Percentiles rank a stretch among this genome's conserved stretches.
phyloP scores from a whole-genome alignment of 1,140 invertebrate species.

The Colletes latitarsis region DNA sequence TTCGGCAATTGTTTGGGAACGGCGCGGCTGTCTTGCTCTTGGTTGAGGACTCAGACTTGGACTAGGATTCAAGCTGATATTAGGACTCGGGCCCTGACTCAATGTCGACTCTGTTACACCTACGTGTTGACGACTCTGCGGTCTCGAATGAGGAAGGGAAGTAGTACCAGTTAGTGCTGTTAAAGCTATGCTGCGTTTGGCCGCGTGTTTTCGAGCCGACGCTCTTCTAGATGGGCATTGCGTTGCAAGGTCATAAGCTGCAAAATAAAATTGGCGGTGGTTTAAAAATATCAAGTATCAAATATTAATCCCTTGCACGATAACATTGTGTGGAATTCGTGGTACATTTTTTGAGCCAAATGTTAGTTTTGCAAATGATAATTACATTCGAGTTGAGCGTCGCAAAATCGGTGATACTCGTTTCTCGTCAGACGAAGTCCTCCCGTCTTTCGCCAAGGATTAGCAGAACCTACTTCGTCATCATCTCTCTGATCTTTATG shows the following conservation, averaged over 20 bases:
- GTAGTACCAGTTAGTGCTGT: conserved; percentile 81
- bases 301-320: too few relatives aligned
- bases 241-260: conserved; percentile 91
- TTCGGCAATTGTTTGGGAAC: conserved; percentile 63
- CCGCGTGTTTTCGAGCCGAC: conserved; percentile 87
- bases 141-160: conserved; percentile 87
- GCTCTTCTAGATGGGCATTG: conserved; percentile 87
- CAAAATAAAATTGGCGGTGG: conserved; percentile 24
- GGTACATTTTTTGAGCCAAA: too few relatives aligned
- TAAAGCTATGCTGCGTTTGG: conserved; percentile 80
- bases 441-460: conserved; percentile 85
- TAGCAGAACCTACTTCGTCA: conserved; percentile 79
- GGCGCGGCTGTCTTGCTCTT: conserved; percentile 65
- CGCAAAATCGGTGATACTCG: conserved; percentile 89
- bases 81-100: conserved; percentile 66
- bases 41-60: conserved; percentile 73
- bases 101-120: conserved; percentile 45
- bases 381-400: conserved; percentile 89
- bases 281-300: too few relatives aligned
- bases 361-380: conserved; percentile 48
- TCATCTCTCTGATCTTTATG: conserved; percentile 66
- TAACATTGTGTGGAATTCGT: too few relatives aligned
- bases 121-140: conserved; percentile 76
- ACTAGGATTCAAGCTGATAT: conserved; percentile 70
- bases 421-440: conserved; percentile 83